Conservation (phyloP, 30 jellyfish, hydroid and myxozoan genomes). For the Sanderia malayensis region DNA sequence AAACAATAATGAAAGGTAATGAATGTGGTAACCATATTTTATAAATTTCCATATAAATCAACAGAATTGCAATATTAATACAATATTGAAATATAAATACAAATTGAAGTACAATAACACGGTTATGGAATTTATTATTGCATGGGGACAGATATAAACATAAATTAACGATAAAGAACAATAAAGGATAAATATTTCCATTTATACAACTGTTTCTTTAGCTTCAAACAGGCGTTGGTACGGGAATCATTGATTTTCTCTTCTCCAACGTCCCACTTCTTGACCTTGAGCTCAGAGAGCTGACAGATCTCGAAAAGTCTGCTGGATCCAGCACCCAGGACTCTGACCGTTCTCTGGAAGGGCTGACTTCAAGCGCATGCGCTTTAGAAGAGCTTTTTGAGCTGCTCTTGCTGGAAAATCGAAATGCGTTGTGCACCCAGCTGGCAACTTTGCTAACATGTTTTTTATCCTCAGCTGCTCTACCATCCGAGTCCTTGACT, state of each 20-base stretch:
- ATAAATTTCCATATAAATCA: no score
- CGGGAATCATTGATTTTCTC: neutral
- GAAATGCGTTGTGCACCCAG: slow-evolving; percentile 55
- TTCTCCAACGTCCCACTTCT: neutral
- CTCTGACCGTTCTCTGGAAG: neutral
- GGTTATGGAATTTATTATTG: no score
- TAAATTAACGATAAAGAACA: no score
- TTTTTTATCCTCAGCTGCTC: slow-evolving; percentile 12
- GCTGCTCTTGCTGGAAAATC: neutral
- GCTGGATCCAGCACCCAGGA: neutral
- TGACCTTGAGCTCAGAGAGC: neutral
- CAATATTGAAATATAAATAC: no score
- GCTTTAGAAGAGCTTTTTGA: neutral
- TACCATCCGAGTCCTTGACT: neutral
- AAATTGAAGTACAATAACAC: no score
- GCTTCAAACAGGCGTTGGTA: neutral
- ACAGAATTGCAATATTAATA: no score
- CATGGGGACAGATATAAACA: no score
- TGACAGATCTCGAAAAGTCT: slow-evolving; percentile 1
- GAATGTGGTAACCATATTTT: no score
- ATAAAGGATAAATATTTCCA: no score
- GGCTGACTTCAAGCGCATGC: neutral
- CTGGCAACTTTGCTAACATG: slow-evolving; percentile 23
- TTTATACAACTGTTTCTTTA: no score
- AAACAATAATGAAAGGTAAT: no score